Evolutionary conservation across 1,140 invertebrate genomes (phyloP), one percentile per base, ranked within the genome.

Genomic region (Leguminivora glycinivorella): DNA sequence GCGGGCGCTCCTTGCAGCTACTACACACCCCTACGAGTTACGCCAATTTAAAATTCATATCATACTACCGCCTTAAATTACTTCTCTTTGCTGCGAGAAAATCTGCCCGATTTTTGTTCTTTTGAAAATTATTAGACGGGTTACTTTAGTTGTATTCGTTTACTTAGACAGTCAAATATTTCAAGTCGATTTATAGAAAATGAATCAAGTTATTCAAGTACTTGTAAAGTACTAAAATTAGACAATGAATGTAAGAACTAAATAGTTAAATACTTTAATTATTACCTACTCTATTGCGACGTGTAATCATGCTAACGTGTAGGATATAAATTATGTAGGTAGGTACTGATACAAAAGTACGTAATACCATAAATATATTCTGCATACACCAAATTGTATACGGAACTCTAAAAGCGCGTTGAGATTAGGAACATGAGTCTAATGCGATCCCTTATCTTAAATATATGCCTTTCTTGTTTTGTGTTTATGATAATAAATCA

Each of bases 21-120:
- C 68, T 60, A 72, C 34, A 56, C 38, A 63, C 69, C 63, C 67
- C 26, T 70, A 47, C 71, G 72, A 76, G 70, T 72, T 56, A 67
- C 69, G 66, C 68, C 67, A 72, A 77, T 79, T 81, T 79, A 79
- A 79, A 81, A 81, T 81, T 81, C 77, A 81, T 81, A 77, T 77
- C 74, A 74, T 71, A 72, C 76, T 40, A 68, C 43, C 71, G 43
- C 47, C 72, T 72, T 74, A 76, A 75, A 78, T 81, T 76, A 79
- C 73, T 74, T 76, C 76, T 75, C 72, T 74, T 67, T 80, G 76
- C 74, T 67, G 72, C 43, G 26, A 70, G 56, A 68, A 72, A 73
- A 75, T 73, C 70, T 73, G 69, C n/a, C 19, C n/a, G 56, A 40
- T 60, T 19, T 67, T 52, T 52, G 43, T 22, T 19, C 2, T 43